Evolutionary conservation across 2,797 vertebrate species (phyloP), one percentile per base, ranked within the genome.

Genomic region (Astyanax mexicanus): DNA sequence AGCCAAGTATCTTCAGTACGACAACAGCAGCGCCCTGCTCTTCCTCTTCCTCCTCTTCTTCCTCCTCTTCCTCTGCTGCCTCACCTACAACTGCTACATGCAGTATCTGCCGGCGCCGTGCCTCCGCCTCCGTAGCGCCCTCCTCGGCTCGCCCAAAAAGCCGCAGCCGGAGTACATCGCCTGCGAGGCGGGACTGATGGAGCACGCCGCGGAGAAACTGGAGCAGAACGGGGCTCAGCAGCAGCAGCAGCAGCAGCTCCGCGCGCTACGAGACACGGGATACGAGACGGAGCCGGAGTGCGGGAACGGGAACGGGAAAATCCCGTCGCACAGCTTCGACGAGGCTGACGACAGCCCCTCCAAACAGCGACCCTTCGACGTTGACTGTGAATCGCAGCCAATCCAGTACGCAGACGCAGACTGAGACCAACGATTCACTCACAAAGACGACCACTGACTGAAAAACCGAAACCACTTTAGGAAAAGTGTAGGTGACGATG

Each of bases 21-120:
- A 94, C 15, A 96, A 96, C 87, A 90, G 87, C 64, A 81, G 74
- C 0, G 91, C 96, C 38, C 91, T 98, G 80, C 95, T 98, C 84
- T 91, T 92, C 19, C 95, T 98, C 83, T 95, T 98, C 68, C 92
- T 99, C 32, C 90, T 97, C 64, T 96, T 97, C 84, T 98, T 97
- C 70, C 52, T 95, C 19, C 93, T 99, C 35, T 98, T 97, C 86
- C 81, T 97, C 82, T 89, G 92, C 2, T 94, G 96, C 0, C 29
- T 98, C 23, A 90, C 83, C 21, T 99, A 99, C 88, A 99, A 99
- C 91, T 99, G 98, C 85, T 98, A 98, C 90, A 97, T 96, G 92
- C 96, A 95, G 82, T 98, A 95, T 73, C 95, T 99, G 8, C 97
- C 98, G 0, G 91, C 90, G 1, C 95, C 94, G 5, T 99, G 98